phyloP scores from a whole-genome alignment of 2,113 vertebrate genomes.

The Syngnathus floridae region DNA sequence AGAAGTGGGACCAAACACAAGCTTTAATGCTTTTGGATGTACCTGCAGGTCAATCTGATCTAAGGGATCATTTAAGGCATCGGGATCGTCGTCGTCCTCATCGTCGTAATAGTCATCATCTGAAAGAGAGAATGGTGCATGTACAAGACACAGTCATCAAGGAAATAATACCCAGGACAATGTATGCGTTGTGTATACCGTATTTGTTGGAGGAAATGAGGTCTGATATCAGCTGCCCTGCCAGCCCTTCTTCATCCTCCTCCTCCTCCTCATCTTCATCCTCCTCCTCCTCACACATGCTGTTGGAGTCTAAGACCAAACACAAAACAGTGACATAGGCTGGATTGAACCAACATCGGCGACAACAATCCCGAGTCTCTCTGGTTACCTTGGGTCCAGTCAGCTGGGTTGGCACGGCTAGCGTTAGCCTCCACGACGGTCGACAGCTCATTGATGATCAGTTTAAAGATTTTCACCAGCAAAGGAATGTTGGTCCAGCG shows the following conservation, averaged over 20 bases:
- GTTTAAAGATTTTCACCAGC: slow-evolving; percentile 92
- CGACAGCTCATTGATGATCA: slow-evolving; percentile 94
- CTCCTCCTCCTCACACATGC: slow-evolving; percentile 94
- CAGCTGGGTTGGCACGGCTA: slow-evolving; percentile 78
- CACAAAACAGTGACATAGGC: slow-evolving; percentile 3
- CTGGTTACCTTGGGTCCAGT: slow-evolving; percentile 84
- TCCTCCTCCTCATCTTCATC: slow-evolving; percentile 77
- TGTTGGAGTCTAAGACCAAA: slow-evolving; percentile 75
- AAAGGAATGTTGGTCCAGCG: slow-evolving; percentile 97
- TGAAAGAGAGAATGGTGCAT: slow-evolving; percentile 37
- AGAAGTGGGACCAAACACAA: neutral
- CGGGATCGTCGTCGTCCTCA: slow-evolving; percentile 94
- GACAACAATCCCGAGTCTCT: neutral
- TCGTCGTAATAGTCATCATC: slow-evolving; percentile 98
- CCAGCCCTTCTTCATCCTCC: slow-evolving; percentile 85
- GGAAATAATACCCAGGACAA: neutral
- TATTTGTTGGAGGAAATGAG: slow-evolving; percentile 94
- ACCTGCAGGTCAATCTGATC: slow-evolving; percentile 87
- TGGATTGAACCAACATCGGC: neutral
- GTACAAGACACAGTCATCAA: neutral
- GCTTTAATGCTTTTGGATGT: neutral
- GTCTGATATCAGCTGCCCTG: slow-evolving; percentile 92
- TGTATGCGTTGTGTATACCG: slow-evolving; percentile 60
- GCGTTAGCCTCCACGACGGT: slow-evolving; percentile 89
- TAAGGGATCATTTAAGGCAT: slow-evolving; percentile 94